These are phyloP conservation scores for Anguilla japonica DNA, from an alignment of 2,113 vertebrate species.

Conservation along the genomic window DNA sequence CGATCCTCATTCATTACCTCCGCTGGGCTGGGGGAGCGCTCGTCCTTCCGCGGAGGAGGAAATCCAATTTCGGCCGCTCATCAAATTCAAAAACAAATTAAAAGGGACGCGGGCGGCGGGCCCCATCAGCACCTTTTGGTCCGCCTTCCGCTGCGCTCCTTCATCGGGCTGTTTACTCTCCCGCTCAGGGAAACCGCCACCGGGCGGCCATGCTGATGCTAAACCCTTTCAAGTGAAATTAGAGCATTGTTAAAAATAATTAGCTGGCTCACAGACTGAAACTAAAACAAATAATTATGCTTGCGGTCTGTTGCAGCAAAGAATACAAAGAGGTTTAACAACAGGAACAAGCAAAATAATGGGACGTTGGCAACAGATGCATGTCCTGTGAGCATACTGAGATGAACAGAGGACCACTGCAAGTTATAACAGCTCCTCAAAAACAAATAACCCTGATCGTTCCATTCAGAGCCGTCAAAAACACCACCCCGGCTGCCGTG, in stretches of 20 bases:
- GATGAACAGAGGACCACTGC: not conserved
- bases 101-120: not conserved
- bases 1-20: slow-evolving; percentile 26
- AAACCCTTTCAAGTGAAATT: not conserved
- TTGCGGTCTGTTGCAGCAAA: not conserved
- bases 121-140: not conserved
- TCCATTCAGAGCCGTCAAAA: not conserved
- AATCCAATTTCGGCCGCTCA: not conserved
- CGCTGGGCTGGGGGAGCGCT: not conserved
- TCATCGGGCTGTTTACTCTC: not conserved
- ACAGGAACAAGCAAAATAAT: not conserved
- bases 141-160: not conserved
- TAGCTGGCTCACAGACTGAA: not conserved
- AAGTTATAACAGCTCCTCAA: not conserved
- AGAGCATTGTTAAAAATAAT: slow-evolving; percentile 9
- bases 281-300: not conserved
- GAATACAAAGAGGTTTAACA: not conserved
- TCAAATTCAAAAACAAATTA: not conserved
- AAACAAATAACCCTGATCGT: not conserved
- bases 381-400: not conserved
- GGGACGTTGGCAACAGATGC: not conserved
- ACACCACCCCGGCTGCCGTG: not conserved
- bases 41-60: not conserved
- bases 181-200: not conserved
- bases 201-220: not conserved